Base-by-base conservation (phyloP, 2,888 invertebrate genomes). In the Agrochola lychnidis region DNA sequence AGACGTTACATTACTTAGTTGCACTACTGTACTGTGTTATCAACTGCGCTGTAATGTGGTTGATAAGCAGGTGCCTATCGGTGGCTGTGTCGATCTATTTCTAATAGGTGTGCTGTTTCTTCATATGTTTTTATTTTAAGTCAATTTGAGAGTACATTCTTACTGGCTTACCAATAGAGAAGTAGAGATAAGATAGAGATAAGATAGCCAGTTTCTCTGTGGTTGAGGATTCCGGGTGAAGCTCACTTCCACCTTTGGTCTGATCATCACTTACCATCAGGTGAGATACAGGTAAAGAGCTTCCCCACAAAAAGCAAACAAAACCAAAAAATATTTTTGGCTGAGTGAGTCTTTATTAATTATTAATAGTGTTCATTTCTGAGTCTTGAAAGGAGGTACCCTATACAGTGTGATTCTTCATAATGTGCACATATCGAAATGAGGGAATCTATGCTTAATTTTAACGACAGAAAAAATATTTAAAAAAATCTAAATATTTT, bases 1-100 rank as follows among this genome's bases (percentile, higher is more conserved):
- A 56, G 30, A 36, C 79, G 70, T 79, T 81, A 86, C 73, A 70
- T 70, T 81, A 88, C 88, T 78, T 68, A 75, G 87, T 88, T 87
- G 83, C 87, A 80, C 73, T 81, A 40, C 78, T 74, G 76, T 78
- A 40, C 76, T 73, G 74, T 76, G 78, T 76, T 75, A 75, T 82
- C 70, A 61, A 45, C 56, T 82, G 73, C 63, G 53, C 73, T 79
- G 84, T 76, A 63, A 76, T 76, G 81, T 36, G 2, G 12, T 7
- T 56, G 86, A 83, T 83, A 76, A 83, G 70, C 83, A 85, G 73
- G 77, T 76, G 85, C 62, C 30, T 81, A 81, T 81, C 85, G 56
- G 59, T 25, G 25, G 61, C 59, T 62, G 30, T 30, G 53, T 12
- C 40, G 62, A 84, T 84, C 68, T 77, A 45, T 74, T 48, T 14